Evolutionary conservation across 2,797 vertebrate genomes (phyloP).

Genomic region (Mergus octosetaceus): DNA sequence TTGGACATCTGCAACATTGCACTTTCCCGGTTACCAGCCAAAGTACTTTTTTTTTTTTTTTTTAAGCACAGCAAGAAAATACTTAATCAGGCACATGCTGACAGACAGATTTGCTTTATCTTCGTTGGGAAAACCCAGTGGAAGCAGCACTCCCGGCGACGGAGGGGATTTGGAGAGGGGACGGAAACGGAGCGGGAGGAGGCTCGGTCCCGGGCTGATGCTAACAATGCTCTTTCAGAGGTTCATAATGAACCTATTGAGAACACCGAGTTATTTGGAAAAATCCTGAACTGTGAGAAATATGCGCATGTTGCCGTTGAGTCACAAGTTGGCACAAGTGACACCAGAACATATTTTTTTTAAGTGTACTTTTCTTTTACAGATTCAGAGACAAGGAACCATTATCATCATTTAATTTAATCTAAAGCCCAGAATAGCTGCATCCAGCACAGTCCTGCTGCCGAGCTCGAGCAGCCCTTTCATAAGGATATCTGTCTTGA

Average conservation of each 20-base stretch:
- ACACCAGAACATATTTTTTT: neutral
- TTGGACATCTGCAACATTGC: neutral
- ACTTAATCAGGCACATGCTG: neutral
- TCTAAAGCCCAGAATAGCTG: neutral
- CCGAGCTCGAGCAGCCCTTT: neutral
- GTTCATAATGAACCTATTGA: slow-evolving; percentile 22
- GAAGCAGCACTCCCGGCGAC: rapidly evolving
- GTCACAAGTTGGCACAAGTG: slow-evolving; percentile 39
- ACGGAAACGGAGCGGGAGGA: neutral
- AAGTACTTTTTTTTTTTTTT: neutral
- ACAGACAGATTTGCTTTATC: neutral
- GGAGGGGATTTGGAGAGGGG: neutral
- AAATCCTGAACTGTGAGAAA: neutral
- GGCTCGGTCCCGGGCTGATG: neutral
- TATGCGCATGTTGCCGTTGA: neutral
- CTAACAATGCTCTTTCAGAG: neutral
- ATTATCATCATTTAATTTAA: neutral
- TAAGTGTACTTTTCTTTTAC: neutral
- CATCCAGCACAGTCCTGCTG: neutral
- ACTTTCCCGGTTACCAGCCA: neutral
- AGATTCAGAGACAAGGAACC: neutral
- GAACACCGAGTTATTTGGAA: neutral
- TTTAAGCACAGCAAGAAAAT: neutral
- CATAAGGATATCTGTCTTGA: neutral
- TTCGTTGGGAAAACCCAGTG: neutral